Base-by-base conservation (phyloP, 2,113 vertebrate genomes). In the Nycticryphes semicollaris region DNA sequence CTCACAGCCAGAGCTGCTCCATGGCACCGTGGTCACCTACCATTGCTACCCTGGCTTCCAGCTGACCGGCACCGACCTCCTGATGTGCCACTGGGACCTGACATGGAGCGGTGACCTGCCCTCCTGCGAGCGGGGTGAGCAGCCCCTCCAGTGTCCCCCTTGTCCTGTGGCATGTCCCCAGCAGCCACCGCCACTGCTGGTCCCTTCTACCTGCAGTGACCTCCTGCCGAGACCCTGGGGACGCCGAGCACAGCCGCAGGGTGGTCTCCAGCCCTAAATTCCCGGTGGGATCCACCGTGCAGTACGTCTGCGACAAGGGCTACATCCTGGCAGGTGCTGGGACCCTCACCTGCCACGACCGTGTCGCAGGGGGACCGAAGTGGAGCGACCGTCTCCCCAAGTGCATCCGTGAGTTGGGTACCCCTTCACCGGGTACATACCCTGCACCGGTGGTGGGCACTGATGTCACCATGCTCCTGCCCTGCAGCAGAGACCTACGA, bases 81-180 rank as follows among this genome's bases (percentile, higher is more conserved):
- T 99, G 78, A 99, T 99, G 99, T 99, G 99, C 89, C 99, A 99
- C 91, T 99, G 99, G 99, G 99, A 99, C 96, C 98, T 99, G 87
- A 99, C 99, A 4, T 99, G 99, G 99, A 99, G 99, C 0, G 99
- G 98, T 1, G 99, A 99, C 93, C 95, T 99, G 56, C 99, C 99
- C 3, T 97, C 98, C 87, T 99, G 99, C 45, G 98, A 99, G 83
- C 98, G 98, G 96, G 99, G 99, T 99, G 90, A 98, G 98, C 30
- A 7, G 15, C 9, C 3, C 41, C 48, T 15, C 82, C 33, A 2
- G 41, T 9, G 30, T 45, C 19, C 31, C 70, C 35, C 21, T 50
- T 24, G 16, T 5, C n/a, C 37, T 8, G 1, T 0, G 0, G 12
- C 1, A 0, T 1, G 3, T 45, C 41, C 25, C n/a, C 3, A 1